Evolutionary conservation across 2,113 vertebrate species (phyloP).

Genomic region (Platysteira castanea): DNA sequence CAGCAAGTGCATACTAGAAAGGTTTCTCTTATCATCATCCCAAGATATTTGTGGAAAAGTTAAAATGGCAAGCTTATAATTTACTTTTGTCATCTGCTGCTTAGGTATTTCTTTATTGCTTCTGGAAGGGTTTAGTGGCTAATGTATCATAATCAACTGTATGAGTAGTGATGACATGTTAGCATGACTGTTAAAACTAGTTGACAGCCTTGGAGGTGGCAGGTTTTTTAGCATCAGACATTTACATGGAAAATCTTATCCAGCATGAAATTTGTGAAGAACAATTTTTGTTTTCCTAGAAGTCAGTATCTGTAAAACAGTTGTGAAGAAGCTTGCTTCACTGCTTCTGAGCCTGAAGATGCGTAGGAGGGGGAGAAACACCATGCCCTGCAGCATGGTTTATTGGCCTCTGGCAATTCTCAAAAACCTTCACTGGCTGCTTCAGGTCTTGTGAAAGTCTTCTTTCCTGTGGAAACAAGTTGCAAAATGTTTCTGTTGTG

Average conservation of each 20-base stretch:
- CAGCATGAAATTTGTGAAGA: background rate
- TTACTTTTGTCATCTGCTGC: background rate
- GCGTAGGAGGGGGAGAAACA: background rate
- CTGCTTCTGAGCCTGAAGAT: background rate
- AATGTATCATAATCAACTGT: background rate
- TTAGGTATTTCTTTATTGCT: background rate
- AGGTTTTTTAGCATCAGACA: background rate
- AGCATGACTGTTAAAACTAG: background rate
- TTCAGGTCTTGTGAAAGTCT: background rate
- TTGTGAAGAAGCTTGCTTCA: background rate
- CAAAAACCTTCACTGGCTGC: background rate
- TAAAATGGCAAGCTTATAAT: background rate
- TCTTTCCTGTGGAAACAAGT: background rate
- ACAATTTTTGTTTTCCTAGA: conserved; percentile 27
- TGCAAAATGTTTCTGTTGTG: background rate
- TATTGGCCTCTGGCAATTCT: background rate
- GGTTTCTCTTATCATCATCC: background rate
- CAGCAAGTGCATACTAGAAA: background rate
- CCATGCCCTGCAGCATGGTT: background rate
- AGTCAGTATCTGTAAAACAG: background rate
- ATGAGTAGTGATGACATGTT: background rate
- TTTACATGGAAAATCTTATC: background rate
- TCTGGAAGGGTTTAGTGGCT: background rate
- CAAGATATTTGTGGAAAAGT: background rate
- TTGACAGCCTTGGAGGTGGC: background rate